Percentiles rank a stretch among this genome's conserved stretches.
phyloP scores from a whole-genome alignment of 1,140 invertebrate genomes.

The Procambarus clarkii region DNA sequence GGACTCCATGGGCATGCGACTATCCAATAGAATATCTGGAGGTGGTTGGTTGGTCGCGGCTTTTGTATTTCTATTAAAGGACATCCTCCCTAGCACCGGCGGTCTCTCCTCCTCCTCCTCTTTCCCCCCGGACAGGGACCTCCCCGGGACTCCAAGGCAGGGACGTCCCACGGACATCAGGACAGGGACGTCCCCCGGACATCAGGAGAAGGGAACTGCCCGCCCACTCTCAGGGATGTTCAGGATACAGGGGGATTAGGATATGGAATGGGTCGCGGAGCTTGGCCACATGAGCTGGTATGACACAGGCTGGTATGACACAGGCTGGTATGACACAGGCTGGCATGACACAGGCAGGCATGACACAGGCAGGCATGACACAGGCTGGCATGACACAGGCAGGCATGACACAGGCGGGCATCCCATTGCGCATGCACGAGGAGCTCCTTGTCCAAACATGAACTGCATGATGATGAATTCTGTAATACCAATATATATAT shows the following conservation, averaged over 20 bases:
- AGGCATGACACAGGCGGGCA: background rate
- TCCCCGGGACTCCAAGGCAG: background rate
- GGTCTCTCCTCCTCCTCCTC: background rate
- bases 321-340: too few relatives aligned
- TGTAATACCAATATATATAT: too few relatives aligned
- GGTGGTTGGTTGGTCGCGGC: background rate
- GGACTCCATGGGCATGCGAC: background rate
- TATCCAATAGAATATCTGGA: background rate
- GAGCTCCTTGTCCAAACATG: too few relatives aligned
- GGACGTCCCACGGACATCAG: background rate
- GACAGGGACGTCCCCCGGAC: background rate
- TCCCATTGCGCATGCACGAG: background rate
- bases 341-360: background rate
- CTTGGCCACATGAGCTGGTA: background rate
- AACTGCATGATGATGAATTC: background rate
- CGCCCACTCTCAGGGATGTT: slow-evolving; percentile 8
- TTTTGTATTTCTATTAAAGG: slow-evolving; percentile 39
- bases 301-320: background rate
- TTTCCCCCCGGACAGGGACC: too few relatives aligned
- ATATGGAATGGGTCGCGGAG: background rate
- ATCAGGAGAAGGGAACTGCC: background rate
- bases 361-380: too few relatives aligned
- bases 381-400: background rate
- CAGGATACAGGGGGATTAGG: slow-evolving; percentile 2
- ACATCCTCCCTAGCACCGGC: slow-evolving; percentile 8